These are phyloP conservation scores for Pipistrellus kuhlii DNA, from an alignment of 2,797 vertebrate genomes.

Conservation along the genomic window DNA sequence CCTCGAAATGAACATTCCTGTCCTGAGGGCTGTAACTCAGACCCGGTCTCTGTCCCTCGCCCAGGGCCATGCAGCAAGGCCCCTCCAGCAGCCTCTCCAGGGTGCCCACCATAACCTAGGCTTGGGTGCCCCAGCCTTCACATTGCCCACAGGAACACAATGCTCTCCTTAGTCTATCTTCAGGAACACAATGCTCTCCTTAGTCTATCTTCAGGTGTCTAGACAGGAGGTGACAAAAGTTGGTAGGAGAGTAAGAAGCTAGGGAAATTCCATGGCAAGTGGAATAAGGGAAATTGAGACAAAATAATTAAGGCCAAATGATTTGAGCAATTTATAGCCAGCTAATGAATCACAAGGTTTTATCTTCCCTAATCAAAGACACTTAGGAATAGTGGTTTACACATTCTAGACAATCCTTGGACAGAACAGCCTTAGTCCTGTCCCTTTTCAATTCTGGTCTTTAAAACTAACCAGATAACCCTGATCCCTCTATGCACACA, in stretches of 20 bases:
- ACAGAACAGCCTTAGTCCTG: background rate
- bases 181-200: background rate
- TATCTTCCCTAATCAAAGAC: background rate
- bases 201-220: background rate
- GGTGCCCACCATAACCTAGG: background rate
- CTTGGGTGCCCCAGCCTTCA: background rate
- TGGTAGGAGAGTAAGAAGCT: background rate
- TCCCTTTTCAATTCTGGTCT: background rate
- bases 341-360: background rate
- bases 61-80: rapidly evolving
- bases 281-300: background rate
- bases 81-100: rapidly evolving
- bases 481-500: background rate
- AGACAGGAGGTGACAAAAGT: background rate
- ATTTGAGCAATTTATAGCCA: background rate
- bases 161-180: background rate
- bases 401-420: background rate
- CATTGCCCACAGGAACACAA: background rate
- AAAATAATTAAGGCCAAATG: background rate
- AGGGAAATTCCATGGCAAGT: background rate
- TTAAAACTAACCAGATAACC: background rate
- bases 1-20: background rate
- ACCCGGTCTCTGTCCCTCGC: background rate
- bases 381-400: background rate
- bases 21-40: background rate